Evolutionary conservation across 2,113 vertebrate species (phyloP).

Genomic region (Nematolebias whitei): DNA sequence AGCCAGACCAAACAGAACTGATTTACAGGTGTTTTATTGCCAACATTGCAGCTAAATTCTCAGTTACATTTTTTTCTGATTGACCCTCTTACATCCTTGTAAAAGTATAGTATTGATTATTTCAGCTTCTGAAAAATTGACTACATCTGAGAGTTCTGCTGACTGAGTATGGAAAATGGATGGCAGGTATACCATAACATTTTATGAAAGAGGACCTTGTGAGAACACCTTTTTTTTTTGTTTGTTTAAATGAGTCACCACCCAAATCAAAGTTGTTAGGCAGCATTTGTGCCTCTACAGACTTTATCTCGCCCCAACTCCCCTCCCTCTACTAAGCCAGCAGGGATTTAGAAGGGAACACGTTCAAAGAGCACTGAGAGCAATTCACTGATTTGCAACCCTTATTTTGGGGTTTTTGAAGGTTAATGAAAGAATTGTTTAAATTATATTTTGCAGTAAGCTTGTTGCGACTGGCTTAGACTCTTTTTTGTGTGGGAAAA

Average conservation of each 20-base stretch:
- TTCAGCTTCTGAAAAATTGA: too few relatives aligned
- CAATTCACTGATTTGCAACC: conserved; percentile 13
- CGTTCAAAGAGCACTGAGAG: not conserved
- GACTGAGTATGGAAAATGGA: too few relatives aligned
- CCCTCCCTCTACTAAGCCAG: not conserved
- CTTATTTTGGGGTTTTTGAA: conserved; percentile 6
- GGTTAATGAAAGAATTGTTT: conserved; percentile 9
- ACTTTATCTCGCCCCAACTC: conserved; percentile 11
- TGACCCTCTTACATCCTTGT: too few relatives aligned
- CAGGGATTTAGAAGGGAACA: conserved; percentile 2
- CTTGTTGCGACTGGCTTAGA: not conserved
- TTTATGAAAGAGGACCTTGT: not conserved
- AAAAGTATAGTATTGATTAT: too few relatives aligned
- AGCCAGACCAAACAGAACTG: too few relatives aligned
- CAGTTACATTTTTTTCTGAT: too few relatives aligned
- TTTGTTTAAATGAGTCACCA: conserved; percentile 7
- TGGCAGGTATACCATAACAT: too few relatives aligned
- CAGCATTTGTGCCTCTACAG: not conserved
- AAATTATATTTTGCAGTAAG: not conserved
- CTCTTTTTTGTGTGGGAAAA: not conserved
- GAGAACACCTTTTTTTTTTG: not conserved
- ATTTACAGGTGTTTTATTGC: too few relatives aligned
- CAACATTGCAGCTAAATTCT: too few relatives aligned
- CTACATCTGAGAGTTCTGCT: too few relatives aligned
- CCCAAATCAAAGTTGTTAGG: not conserved